phyloP scores from a whole-genome alignment of 2,888 invertebrate species.

The Griposia aprilina region DNA sequence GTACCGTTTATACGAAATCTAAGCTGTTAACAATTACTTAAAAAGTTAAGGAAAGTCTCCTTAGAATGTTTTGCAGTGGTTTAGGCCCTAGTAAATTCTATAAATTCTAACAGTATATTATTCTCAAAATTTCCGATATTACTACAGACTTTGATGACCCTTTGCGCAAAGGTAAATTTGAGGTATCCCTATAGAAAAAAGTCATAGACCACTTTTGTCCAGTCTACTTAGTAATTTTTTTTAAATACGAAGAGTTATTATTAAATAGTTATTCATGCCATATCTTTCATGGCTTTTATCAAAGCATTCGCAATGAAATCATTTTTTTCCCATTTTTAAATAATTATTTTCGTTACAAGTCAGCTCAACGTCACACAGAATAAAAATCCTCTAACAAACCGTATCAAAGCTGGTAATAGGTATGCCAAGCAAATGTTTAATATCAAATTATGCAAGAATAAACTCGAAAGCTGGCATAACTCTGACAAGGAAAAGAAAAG shows the following conservation, averaged over 20 bases:
- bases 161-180: neutral
- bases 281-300: neutral
- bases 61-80: neutral
- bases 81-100: neutral
- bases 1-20: neutral
- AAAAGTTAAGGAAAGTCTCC: neutral
- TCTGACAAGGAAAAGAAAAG: slow-evolving; percentile 27
- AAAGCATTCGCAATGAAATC: neutral
- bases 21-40: neutral
- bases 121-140: too few species aligned
- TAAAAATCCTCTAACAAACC: neutral
- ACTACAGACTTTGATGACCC: neutral
- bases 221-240: neutral
- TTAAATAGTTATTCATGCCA: neutral
- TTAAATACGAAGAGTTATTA: neutral
- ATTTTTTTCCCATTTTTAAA: neutral
- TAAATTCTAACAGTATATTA: too few species aligned
- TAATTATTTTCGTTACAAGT: neutral
- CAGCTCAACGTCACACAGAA: neutral
- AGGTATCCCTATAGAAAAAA: neutral
- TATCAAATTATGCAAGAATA: slow-evolving; percentile 20
- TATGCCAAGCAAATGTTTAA: slow-evolving; percentile 8
- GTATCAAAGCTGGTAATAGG: neutral
- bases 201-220: neutral
- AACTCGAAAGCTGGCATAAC: slow-evolving; percentile 14